These are phyloP conservation scores for Turdus rufiventris DNA, from an alignment of 2,113 vertebrate genomes.

Conservation along the genomic window DNA sequence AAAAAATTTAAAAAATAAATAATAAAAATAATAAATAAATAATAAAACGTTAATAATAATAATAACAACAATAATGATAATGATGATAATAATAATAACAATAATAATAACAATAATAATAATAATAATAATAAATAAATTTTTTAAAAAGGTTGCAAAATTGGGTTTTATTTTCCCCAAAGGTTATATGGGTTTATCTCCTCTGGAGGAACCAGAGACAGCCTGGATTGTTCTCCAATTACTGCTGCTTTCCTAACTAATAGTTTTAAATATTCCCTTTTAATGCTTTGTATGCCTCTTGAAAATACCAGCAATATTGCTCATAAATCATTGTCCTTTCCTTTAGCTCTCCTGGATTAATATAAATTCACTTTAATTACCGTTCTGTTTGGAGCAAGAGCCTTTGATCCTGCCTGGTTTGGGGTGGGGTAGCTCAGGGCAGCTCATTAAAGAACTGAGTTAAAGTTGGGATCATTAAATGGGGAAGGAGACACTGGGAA, in stretches of 20 bases:
- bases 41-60: too few species aligned
- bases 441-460: neutral
- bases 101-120: too few species aligned
- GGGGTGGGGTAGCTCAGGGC: neutral
- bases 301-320: constrained; percentile 72
- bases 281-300: constrained; percentile 57
- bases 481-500: neutral
- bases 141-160: neutral
- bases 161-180: neutral
- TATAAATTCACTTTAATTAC: constrained; percentile 70
- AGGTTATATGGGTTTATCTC: neutral
- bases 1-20: neutral
- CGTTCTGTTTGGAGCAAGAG: constrained; percentile 28
- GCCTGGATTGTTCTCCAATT: constrained; percentile 34
- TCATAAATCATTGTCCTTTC: constrained; percentile 72
- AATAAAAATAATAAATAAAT: too few species aligned
- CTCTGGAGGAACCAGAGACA: neutral
- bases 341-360: constrained; percentile 63
- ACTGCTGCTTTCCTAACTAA: constrained; percentile 50
- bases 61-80: too few species aligned
- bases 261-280: constrained; percentile 55
- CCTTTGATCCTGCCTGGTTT: constrained; percentile 37
- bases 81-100: too few species aligned
- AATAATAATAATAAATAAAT: too few species aligned
- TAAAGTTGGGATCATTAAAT: neutral